These are phyloP conservation scores for Homalodisca vitripennis DNA, from an alignment of 1,140 invertebrate genomes.

Conservation along the genomic window DNA sequence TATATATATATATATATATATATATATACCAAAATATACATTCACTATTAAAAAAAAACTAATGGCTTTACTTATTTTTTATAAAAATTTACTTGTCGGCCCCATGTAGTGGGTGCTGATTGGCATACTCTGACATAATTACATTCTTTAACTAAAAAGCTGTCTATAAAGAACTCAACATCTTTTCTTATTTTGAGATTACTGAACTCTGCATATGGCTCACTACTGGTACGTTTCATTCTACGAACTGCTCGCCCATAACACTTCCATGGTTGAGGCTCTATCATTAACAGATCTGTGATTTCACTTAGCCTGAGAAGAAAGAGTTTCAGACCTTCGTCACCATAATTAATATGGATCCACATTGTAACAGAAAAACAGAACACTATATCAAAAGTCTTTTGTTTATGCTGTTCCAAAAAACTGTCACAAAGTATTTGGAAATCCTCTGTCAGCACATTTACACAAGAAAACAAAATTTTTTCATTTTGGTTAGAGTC, in stretches of 20 bases:
- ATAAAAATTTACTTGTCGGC: not conserved
- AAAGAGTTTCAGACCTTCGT: constrained; percentile 49
- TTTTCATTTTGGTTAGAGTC: constrained; percentile 50
- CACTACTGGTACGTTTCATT: not conserved
- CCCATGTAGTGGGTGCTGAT: not conserved
- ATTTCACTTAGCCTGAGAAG: constrained; percentile 50
- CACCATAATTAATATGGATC: constrained; percentile 81
- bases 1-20: no score
- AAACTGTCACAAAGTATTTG: constrained; percentile 3
- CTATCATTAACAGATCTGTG: constrained; percentile 63
- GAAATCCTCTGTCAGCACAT: not conserved
- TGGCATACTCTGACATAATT: not conserved
- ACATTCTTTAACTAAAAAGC: constrained; percentile 4
- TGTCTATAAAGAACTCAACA: constrained; percentile 14
- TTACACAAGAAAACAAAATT: constrained; percentile 55
- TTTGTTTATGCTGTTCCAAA: constrained; percentile 37
- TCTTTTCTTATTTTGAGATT: constrained; percentile 11
- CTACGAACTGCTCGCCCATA: constrained; percentile 9
- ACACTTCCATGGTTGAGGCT: constrained; percentile 62
- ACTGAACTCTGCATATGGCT: not conserved
- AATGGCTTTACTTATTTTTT: no score
- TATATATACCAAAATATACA: no score
- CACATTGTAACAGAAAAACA: constrained; percentile 90
- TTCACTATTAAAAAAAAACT: no score
- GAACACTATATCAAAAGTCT: constrained; percentile 67